phyloP scores from a whole-genome alignment of 30 jellyfish, hydroid and myxozoan species.

The Hydractinia symbiolongicarpus region DNA sequence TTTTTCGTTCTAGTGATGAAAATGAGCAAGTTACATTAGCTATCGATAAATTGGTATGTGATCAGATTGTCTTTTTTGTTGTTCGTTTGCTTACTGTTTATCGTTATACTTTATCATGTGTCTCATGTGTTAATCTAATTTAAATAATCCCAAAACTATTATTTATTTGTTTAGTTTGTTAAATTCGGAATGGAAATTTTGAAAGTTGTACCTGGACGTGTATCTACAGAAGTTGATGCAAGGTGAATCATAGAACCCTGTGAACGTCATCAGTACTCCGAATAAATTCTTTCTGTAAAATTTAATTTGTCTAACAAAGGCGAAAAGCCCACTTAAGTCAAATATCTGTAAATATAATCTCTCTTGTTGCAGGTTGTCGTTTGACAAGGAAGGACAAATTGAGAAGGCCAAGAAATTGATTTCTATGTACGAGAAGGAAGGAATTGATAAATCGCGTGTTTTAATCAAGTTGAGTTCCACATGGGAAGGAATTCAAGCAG shows the following conservation, averaged over 20 bases:
- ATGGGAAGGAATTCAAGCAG: constrained; percentile 99
- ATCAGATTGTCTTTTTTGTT: background rate
- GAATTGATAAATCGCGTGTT: constrained; percentile 80
- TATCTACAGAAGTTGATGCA: constrained; percentile 99
- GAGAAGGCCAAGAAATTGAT: constrained; percentile 73
- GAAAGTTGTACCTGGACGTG: constrained; percentile 97
- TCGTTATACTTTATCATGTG: background rate
- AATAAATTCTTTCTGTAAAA: too few relatives aligned
- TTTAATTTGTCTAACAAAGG: too few relatives aligned
- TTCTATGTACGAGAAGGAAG: constrained; percentile 75
- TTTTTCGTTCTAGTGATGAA: constrained; percentile 39
- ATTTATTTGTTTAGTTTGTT: constrained; percentile 60
- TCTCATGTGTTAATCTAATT: background rate
- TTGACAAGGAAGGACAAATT: constrained; percentile 84
- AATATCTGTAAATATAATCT: background rate
- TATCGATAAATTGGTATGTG: constrained; percentile 87
- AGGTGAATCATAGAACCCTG: constrained; percentile 45
- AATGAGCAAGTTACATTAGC: constrained; percentile 88
- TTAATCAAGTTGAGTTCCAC: constrained; percentile 87
- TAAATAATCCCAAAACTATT: background rate
- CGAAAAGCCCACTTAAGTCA: too few relatives aligned
- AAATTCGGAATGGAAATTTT: constrained; percentile 84
- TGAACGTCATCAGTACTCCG: background rate
- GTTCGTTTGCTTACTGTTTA: background rate
- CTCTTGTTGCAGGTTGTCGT: constrained; percentile 57